phyloP scores from a whole-genome alignment of 2,797 vertebrate genomes.

The Anguilla obscura region DNA sequence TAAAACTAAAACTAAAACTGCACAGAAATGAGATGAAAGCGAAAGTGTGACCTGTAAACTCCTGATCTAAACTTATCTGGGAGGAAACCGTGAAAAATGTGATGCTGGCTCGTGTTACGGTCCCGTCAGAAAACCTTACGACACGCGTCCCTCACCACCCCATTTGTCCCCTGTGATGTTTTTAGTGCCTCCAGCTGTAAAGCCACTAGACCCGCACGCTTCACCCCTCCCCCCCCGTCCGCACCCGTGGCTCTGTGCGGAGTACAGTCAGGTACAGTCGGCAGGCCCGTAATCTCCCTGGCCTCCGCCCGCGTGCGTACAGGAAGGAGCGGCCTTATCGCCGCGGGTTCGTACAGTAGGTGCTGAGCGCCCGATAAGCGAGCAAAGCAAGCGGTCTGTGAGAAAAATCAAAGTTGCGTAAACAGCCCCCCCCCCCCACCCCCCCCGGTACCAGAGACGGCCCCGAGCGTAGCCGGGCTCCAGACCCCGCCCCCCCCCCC shows the following conservation, averaged over 20 bases:
- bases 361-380: conserved; percentile 68
- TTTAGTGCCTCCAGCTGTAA: neutral
- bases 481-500: conserved; percentile 1
- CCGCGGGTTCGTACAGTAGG: conserved; percentile 62
- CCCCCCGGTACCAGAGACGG: conserved; percentile 34
- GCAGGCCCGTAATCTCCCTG: neutral
- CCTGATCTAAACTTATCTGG: neutral
- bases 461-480: neutral
- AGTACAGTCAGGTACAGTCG: neutral
- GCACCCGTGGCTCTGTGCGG: neutral
- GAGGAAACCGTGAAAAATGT: neutral
- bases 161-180: neutral
- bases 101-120: neutral
- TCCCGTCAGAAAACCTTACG: neutral
- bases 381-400: conserved; percentile 58
- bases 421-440: conserved; percentile 52
- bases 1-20: too few relatives aligned
- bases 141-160: neutral
- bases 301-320: neutral
- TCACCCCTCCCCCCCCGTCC: neutral
- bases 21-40: neutral
- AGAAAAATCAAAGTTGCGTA: conserved; percentile 58
- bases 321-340: conserved; percentile 53
- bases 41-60: neutral
- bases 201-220: too few relatives aligned